Conservation (phyloP, 23 tunicate genomes). For the Aplidium turbinatum region DNA sequence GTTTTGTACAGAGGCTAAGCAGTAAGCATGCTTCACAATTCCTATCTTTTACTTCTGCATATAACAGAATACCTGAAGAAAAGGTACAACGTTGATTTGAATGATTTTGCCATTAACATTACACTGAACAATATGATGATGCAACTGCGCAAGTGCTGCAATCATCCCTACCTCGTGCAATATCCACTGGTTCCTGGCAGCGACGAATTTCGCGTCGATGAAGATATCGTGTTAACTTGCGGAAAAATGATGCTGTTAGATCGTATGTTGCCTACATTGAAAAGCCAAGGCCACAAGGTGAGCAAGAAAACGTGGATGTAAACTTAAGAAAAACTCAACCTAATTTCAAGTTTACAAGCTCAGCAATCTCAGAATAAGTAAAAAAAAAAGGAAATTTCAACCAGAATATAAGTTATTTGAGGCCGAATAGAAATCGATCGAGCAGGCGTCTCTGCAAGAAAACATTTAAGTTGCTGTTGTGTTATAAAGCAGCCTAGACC, state of each 20-base stretch:
- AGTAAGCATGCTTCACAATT: too few relatives aligned
- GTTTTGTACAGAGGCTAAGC: too few relatives aligned
- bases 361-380: too few relatives aligned
- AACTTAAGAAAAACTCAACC: too few relatives aligned
- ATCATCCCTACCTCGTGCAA: constrained; percentile 88
- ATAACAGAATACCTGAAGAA: not conserved
- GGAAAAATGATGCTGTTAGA: constrained; percentile 87
- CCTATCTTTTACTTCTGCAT: not conserved
- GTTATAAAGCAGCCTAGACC: too few relatives aligned
- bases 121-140: constrained; percentile 84
- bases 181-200: constrained; percentile 37
- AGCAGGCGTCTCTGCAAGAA: too few relatives aligned
- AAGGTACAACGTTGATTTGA: constrained; percentile 2
- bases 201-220: constrained; percentile 42
- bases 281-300: constrained; percentile 62
- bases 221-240: constrained; percentile 47
- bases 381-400: too few relatives aligned
- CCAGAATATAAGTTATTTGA: too few relatives aligned
- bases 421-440: too few relatives aligned
- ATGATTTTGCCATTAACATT: constrained; percentile 46
- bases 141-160: constrained; percentile 87
- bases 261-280: constrained; percentile 58
- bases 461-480: too few relatives aligned
- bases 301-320: too few relatives aligned
- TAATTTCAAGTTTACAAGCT: too few relatives aligned